These are phyloP conservation scores for Danaus plexippus DNA, from an alignment of 1,140 invertebrate genomes.

Conservation along the genomic window DNA sequence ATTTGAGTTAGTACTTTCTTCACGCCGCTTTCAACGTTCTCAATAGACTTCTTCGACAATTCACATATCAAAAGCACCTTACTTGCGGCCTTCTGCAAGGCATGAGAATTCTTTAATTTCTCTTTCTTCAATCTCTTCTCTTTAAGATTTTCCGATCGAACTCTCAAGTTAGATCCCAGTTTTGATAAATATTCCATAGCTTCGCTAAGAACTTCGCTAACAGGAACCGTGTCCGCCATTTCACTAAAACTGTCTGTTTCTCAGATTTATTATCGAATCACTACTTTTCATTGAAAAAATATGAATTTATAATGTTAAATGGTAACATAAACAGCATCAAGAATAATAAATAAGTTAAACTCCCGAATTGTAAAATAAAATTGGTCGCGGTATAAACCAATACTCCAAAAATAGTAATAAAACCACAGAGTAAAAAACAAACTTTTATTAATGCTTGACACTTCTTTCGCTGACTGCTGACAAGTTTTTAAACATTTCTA, in stretches of 20 bases:
- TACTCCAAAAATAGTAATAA: slow-evolving; percentile 18
- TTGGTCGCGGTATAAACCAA: slow-evolving; percentile 9
- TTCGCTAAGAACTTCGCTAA: slow-evolving; percentile 50
- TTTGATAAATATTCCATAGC: slow-evolving; percentile 62
- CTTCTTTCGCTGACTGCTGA: slow-evolving; percentile 9
- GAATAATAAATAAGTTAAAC: no score
- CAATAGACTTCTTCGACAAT: slow-evolving; percentile 61
- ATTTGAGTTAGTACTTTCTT: slow-evolving; percentile 39
- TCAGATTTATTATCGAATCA: slow-evolving; percentile 11
- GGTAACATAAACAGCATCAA: no score
- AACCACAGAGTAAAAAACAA: slow-evolving; percentile 32
- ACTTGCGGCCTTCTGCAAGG: slow-evolving; percentile 50
- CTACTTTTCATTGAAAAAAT: no score
- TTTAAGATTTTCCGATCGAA: slow-evolving; percentile 49
- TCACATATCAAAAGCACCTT: slow-evolving; percentile 60
- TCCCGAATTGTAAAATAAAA: slow-evolving; percentile 1
- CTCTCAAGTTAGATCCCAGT: slow-evolving; percentile 51
- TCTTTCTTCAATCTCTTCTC: slow-evolving; percentile 52
- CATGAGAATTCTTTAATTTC: slow-evolving; percentile 48
- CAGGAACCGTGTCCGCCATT: slow-evolving; percentile 57
- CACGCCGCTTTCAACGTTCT: slow-evolving; percentile 55
- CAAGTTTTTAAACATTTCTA: no score
- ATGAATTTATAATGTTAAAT: no score
- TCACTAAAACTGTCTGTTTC: slow-evolving; percentile 18
- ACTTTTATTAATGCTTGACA: slow-evolving; percentile 22